These are phyloP conservation scores for Indicator maculatus DNA, from an alignment of 2,113 vertebrate genomes.

Conservation along the genomic window DNA sequence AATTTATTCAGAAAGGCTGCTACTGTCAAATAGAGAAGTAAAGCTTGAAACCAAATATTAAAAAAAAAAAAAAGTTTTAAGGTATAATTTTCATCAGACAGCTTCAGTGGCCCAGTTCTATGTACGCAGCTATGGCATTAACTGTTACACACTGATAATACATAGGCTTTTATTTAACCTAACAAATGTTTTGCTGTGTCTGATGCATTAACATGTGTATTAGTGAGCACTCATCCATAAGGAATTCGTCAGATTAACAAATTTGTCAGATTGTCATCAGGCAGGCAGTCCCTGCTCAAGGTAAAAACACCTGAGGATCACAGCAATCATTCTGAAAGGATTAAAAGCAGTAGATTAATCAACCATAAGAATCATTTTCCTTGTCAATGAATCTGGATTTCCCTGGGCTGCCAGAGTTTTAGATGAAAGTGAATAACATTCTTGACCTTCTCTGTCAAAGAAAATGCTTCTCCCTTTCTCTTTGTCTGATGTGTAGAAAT, in stretches of 20 bases:
- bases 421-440: slow-evolving; percentile 45
- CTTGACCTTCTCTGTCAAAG: slow-evolving; percentile 54
- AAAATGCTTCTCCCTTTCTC: slow-evolving; percentile 21
- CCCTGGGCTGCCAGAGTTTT: slow-evolving; percentile 26
- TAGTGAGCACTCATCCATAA: slow-evolving; percentile 24
- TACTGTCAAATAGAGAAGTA: not conserved
- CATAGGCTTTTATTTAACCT: not conserved
- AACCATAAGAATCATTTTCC: slow-evolving; percentile 41
- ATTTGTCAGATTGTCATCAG: slow-evolving; percentile 28
- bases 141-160: not conserved
- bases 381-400: slow-evolving; percentile 39
- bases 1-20: not conserved
- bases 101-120: not conserved
- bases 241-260: slow-evolving; percentile 13
- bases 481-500: slow-evolving; percentile 24
- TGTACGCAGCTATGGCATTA: not conserved
- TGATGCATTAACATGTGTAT: slow-evolving; percentile 11
- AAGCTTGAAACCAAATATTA: not conserved
- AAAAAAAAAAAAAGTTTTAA: not conserved
- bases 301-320: slow-evolving; percentile 31
- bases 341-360: slow-evolving; percentile 55
- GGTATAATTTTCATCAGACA: not conserved
- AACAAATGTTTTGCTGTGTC: not conserved
- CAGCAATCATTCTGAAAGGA: slow-evolving; percentile 29
- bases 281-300: not conserved